Base-by-base conservation (phyloP, 1,140 invertebrate species). In the Cataglyphis hispanica region DNA sequence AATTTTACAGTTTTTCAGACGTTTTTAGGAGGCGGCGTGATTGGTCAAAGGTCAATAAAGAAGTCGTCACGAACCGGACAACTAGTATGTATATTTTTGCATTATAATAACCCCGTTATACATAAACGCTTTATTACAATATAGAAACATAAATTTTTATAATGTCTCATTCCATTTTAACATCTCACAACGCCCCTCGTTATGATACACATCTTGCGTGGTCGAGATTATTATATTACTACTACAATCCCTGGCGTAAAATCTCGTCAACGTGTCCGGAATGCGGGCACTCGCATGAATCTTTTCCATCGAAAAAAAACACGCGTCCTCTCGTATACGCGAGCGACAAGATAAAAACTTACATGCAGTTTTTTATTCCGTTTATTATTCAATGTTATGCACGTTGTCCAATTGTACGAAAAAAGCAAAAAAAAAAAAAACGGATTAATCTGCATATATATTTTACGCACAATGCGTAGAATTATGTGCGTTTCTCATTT, bases 101-200 rank as follows among this genome's bases (percentile, higher is more conserved):
- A 90, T 92, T 84, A 90, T 92, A 89, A 91, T 93, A 92, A 91
- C 87, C 43, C 67, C 86, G 83, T 91, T 91, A 91, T 92, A 92
- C 92, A 93, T 92, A 92, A 93, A 92, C 92, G 88, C 92, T 58
- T 75, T 92, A 93, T 92, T 93, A 93, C 92, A 93, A 93, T 92
- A 91, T 93, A 93, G 89, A 93, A 92, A 93, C 92, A 93, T 93
- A 93, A 93, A 92, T 78, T 84, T 91, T 91, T 67, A 80, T 72
- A 91, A 90, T 91, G 90, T 90, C 56, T 93, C 91, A 92, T 1
- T 89, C 72, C 88, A 88, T 91, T 88, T 64, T 86, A 93, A 93
- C 89, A 90, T 92, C 74, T 91, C 78, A 85, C 77, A 92, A 91
- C 89, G 84, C 72, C 3, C 5, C 60, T 91, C 56, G 64, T 76